These are phyloP conservation scores for Anhinga rufa DNA, from an alignment of 2,113 vertebrate genomes.

Conservation along the genomic window DNA sequence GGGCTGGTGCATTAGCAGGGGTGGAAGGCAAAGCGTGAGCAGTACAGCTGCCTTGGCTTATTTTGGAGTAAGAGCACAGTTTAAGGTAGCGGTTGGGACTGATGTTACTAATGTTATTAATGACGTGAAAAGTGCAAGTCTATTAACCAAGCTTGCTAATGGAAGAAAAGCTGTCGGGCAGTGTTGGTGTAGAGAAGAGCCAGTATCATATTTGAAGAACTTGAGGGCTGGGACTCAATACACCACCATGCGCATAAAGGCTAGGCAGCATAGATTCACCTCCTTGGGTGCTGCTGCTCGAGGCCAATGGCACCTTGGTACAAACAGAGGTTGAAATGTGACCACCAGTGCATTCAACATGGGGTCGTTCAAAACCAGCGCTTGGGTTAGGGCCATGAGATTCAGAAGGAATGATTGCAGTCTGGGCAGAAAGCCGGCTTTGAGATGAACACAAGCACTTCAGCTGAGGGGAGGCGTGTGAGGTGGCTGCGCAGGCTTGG, in stretches of 20 bases:
- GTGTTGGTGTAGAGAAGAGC: neutral
- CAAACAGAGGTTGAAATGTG: neutral
- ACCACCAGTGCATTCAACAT: accelerated
- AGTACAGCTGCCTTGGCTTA: neutral
- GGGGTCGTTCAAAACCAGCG: neutral
- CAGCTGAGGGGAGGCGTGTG: neutral
- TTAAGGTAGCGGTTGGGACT: neutral
- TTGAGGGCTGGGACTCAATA: neutral
- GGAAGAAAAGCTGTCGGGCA: neutral
- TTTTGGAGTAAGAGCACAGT: neutral
- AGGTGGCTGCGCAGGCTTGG: neutral
- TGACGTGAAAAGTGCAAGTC: neutral
- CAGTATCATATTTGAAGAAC: neutral
- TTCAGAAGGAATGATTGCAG: accelerated
- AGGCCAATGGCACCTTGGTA: neutral
- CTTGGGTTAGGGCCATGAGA: neutral
- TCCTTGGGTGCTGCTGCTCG: neutral
- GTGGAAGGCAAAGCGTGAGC: neutral
- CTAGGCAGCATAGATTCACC: too few relatives aligned
- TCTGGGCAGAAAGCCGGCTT: neutral
- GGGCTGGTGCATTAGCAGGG: neutral
- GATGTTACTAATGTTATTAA: neutral
- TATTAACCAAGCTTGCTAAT: neutral
- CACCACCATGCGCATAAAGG: accelerated
- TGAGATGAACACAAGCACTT: neutral